These are phyloP conservation scores for Listronotus oregonensis DNA, from an alignment of 1,140 invertebrate genomes.

Conservation along the genomic window DNA sequence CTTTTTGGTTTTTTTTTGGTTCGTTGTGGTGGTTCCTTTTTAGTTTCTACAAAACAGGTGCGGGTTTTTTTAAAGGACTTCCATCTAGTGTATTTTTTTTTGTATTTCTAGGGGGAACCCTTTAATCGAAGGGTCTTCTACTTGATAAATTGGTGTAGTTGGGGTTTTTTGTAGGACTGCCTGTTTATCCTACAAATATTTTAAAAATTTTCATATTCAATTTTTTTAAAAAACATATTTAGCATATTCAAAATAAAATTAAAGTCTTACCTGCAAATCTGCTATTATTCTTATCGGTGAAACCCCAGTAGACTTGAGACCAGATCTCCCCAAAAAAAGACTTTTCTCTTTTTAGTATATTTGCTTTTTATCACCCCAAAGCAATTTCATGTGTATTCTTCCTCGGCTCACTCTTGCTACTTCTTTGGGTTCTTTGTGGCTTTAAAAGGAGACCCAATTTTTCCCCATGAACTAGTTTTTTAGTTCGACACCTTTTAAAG, in stretches of 20 bases:
- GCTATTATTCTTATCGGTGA: constrained; percentile 15
- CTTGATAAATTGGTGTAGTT: too few species aligned
- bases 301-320: constrained; percentile 11
- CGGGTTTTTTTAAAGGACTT: neutral
- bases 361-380: neutral
- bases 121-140: neutral
- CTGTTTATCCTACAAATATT: too few species aligned
- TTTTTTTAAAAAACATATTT: too few species aligned
- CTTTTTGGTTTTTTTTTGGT: neutral
- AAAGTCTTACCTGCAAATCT: constrained; percentile 14
- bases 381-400: constrained; percentile 1
- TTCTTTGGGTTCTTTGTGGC: neutral
- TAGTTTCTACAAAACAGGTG: neutral
- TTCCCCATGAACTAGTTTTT: constrained; percentile 4
- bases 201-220: too few species aligned
- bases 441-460: constrained; percentile 1
- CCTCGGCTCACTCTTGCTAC: too few species aligned
- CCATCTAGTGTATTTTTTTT: neutral
- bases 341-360: neutral
- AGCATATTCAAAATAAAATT: too few species aligned
- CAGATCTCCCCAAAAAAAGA: neutral
- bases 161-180: too few species aligned
- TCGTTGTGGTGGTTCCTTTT: neutral
- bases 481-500: neutral
- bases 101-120: neutral